Base-by-base conservation (phyloP, 2,888 invertebrate species). In the Clusia tigrina region DNA sequence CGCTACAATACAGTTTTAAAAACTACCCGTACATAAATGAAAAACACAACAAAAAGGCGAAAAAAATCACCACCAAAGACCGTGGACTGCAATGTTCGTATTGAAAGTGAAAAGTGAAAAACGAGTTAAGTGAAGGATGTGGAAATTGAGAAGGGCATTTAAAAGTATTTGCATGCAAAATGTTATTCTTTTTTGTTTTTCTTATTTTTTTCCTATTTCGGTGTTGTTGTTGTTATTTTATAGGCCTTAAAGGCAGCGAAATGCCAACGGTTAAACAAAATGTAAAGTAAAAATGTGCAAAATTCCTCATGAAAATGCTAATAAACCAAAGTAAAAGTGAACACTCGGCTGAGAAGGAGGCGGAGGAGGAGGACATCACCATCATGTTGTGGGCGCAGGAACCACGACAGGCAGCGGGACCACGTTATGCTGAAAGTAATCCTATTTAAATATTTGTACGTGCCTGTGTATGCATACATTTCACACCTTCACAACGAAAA, bases 1-100 rank as follows among this genome's bases (percentile, higher is more conserved):
- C 77, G 74, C 74, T 17, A 42, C 42, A n/a, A 42, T 5, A 42
- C 12, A n/a, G 6, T 12, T 32, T 32, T 32, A 32, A 9, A 32
- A 3, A 15, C n/a, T 42, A 42, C 2, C 12, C 3, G n/a, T 42
- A 15, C n/a, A 15, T 10, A 42, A 42, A 32, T 9, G 6, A 32
- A 42, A 42, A 42, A 42, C 10, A 42, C n/a, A 42, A n/a, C 3
- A 42, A 10, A 15, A 10, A 10, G n/a, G 42, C 10, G 42, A 42
- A 42, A 42, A 42, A 3, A 42, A 10, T 42, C 9, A 42, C 6
- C 2, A 15, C 9, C n/a, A n/a, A n/a, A n/a, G n/a, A n/a, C n/a
- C n/a, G n/a, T n/a, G n/a, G n/a, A n/a, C n/a, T n/a, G n/a, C n/a
- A n/a, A n/a, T n/a, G n/a, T n/a, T n/a, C n/a, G n/a, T n/a, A n/a